phyloP scores from a whole-genome alignment of 2,888 invertebrate genomes.

The Acholoe squamosa region DNA sequence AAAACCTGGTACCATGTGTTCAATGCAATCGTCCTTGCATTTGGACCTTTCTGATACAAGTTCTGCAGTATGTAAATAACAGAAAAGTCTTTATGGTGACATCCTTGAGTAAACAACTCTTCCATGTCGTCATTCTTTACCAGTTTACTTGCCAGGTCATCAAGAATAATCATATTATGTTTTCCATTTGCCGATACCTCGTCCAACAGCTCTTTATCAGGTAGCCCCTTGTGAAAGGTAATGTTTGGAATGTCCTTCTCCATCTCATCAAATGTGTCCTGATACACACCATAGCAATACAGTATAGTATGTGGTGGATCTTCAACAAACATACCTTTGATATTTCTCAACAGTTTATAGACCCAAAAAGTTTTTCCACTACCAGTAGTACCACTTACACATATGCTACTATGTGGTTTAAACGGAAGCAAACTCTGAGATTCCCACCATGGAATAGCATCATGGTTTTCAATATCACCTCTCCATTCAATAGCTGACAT shows the following conservation, averaged over 20 bases:
- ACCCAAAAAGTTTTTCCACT: slow-evolving; percentile 7
- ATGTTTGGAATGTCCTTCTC: slow-evolving; percentile 7
- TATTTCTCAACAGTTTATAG: neutral
- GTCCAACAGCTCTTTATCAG: neutral
- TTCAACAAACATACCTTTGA: neutral
- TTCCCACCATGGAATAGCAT: slow-evolving; percentile 38
- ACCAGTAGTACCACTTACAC: neutral
- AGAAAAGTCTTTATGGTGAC: slow-evolving; percentile 30
- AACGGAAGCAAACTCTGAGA: neutral
- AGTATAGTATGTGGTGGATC: slow-evolving; percentile 10
- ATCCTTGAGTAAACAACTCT: slow-evolving; percentile 47
- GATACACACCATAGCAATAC: slow-evolving; percentile 18
- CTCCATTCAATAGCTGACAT: neutral
- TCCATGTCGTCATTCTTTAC: slow-evolving; percentile 37
- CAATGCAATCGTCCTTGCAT: slow-evolving; percentile 34
- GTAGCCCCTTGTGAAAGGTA: slow-evolving; percentile 26
- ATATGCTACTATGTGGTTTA: neutral
- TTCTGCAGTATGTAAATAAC: slow-evolving; percentile 58
- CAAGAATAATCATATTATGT: slow-evolving; percentile 23
- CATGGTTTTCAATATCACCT: neutral
- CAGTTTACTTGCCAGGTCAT: slow-evolving; percentile 48
- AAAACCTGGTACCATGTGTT: slow-evolving; percentile 54
- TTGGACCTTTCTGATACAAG: slow-evolving; percentile 36
- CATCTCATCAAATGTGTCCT: neutral
- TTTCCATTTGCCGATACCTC: neutral